Conservation (phyloP, 2,113 vertebrate species). For the Lophius piscatorius region DNA sequence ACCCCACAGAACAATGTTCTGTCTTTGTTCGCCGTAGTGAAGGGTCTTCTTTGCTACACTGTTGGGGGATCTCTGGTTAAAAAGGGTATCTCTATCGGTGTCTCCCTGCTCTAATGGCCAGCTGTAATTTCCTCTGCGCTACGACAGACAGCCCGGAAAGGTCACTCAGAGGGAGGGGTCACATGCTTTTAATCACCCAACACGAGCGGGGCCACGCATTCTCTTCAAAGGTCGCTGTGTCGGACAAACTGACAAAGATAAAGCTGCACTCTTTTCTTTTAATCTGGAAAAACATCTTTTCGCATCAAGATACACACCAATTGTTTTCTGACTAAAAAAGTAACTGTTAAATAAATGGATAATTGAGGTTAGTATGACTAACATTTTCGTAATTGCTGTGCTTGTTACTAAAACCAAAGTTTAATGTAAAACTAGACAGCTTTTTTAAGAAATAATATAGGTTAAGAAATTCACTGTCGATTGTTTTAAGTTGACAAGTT, state of each 20-base stretch:
- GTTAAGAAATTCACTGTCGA: too few relatives aligned
- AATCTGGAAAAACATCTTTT: too few relatives aligned
- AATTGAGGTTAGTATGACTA: neutral
- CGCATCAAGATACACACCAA: too few relatives aligned
- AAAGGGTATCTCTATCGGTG: conserved; percentile 35
- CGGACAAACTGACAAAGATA: conserved; percentile 23
- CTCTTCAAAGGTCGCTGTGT: conserved; percentile 51
- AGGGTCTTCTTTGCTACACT: too few relatives aligned
- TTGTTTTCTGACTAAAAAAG: neutral
- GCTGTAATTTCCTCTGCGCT: conserved; percentile 54
- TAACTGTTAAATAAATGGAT: conserved; percentile 1
- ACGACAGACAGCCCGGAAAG: conserved; percentile 63
- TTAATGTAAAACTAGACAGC: too few relatives aligned
- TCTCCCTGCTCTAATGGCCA: conserved; percentile 30
- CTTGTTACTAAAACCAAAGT: conserved; percentile 10
- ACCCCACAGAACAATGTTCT: too few relatives aligned
- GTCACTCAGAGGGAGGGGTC: conserved; percentile 34
- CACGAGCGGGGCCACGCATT: conserved; percentile 25
- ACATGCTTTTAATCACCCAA: conserved; percentile 49
- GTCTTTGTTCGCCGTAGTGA: too few relatives aligned
- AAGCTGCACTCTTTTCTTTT: neutral
- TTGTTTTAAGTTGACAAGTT: too few relatives aligned
- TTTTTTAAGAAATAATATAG: too few relatives aligned
- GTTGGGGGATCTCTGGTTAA: too few relatives aligned
- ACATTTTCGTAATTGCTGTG: neutral